These are phyloP conservation scores for Lepus oiostolus DNA, from an alignment of 2,797 vertebrate genomes.

Conservation along the genomic window DNA sequence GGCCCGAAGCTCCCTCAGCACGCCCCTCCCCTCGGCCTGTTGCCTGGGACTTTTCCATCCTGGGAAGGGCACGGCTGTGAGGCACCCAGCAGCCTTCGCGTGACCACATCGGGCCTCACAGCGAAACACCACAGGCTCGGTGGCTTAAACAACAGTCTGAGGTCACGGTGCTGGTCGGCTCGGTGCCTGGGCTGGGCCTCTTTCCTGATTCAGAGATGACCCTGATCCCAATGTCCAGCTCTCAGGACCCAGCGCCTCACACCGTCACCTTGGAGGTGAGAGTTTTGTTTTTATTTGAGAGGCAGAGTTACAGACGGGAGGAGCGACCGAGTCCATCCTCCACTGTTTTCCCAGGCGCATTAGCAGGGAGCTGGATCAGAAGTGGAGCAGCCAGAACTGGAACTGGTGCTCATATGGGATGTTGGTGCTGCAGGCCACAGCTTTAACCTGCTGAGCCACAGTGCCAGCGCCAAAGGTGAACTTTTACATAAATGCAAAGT, in stretches of 20 bases:
- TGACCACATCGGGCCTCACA: too few species aligned
- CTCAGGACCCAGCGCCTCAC: not conserved
- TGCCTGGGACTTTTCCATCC: not conserved
- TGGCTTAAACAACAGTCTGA: not conserved
- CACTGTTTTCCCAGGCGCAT: too few species aligned
- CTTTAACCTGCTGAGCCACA: too few species aligned
- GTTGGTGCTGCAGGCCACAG: too few species aligned
- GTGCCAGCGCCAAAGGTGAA: too few species aligned
- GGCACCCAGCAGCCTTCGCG: not conserved
- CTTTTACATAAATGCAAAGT: not conserved
- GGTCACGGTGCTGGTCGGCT: not conserved
- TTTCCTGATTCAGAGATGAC: not conserved
- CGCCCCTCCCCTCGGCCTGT: not conserved
- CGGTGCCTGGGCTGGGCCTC: not conserved
- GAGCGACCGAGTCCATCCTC: too few species aligned
- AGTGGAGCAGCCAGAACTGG: too few species aligned
- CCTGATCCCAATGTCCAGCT: not conserved
- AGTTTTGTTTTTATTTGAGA: too few species aligned
- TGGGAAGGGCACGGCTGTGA: not conserved
- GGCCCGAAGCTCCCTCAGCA: not conserved
- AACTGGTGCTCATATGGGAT: too few species aligned
- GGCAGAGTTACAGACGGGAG: too few species aligned
- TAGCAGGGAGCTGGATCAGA: too few species aligned
- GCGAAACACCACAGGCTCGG: not conserved
- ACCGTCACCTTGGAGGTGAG: not conserved